Evolutionary conservation across 1,140 invertebrate genomes (phyloP).

Genomic region (Bombus haemorrhoidalis): DNA sequence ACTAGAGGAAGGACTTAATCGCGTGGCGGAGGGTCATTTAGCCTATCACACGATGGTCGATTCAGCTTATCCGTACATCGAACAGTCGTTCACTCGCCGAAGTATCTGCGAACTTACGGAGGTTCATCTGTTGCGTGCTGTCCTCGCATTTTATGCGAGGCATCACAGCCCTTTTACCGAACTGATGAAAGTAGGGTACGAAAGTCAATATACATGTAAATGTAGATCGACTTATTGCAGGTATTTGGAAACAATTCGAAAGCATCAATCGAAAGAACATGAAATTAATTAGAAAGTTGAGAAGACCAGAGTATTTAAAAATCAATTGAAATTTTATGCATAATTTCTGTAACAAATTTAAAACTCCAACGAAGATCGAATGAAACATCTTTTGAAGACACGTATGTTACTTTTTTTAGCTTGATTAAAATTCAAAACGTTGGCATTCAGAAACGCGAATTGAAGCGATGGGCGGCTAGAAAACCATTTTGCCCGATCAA

Average conservation of each 20-base stretch:
- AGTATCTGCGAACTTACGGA: slow-evolving; percentile 68
- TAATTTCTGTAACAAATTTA: neutral
- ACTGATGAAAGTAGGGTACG: slow-evolving; percentile 62
- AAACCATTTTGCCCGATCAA: slow-evolving; percentile 57
- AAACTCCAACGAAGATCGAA: neutral
- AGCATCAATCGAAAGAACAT: neutral
- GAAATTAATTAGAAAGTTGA: neutral
- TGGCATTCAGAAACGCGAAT: slow-evolving; percentile 54
- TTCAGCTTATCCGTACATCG: slow-evolving; percentile 65
- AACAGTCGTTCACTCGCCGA: slow-evolving; percentile 46
- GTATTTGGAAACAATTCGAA: neutral
- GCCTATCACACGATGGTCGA: slow-evolving; percentile 64
- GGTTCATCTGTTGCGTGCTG: slow-evolving; percentile 54
- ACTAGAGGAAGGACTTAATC: slow-evolving; percentile 53
- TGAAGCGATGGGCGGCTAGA: slow-evolving; percentile 58
- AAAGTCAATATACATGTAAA: neutral
- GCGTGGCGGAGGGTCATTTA: slow-evolving; percentile 50
- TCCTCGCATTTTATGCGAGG: slow-evolving; percentile 56
- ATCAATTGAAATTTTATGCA: neutral
- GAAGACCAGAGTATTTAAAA: neutral
- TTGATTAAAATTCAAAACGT: slow-evolving; percentile 52
- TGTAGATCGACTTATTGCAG: neutral
- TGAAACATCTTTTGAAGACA: neutral
- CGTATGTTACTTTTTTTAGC: slow-evolving; percentile 10
- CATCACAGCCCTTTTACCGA: slow-evolving; percentile 59